Percentiles rank a stretch among this genome's conserved stretches.
These are phyloP conservation scores for Metopolophium dirhodum DNA, from an alignment of 1,140 invertebrate genomes.

Conservation along the genomic window DNA sequence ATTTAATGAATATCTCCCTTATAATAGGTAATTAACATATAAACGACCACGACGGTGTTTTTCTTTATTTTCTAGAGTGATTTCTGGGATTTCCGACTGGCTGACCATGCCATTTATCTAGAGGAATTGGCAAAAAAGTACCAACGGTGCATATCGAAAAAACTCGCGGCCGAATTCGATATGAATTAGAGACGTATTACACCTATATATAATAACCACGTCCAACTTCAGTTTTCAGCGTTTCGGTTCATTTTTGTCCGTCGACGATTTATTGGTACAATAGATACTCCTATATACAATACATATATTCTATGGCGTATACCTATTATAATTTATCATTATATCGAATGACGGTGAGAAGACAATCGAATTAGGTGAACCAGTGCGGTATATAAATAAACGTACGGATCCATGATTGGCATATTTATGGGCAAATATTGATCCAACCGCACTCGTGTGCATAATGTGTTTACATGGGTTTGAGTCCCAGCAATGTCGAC, in stretches of 20 bases:
- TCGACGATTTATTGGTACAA: neutral
- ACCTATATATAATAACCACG: neutral
- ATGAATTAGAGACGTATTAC: neutral
- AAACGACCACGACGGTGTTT: neutral
- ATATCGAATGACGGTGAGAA: neutral
- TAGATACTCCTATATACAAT: too few species aligned
- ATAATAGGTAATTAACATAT: neutral
- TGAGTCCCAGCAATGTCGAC: neutral
- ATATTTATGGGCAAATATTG: neutral
- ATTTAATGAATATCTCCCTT: neutral
- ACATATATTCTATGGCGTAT: too few species aligned
- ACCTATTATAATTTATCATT: neutral
- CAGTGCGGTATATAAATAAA: neutral
- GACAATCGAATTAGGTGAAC: neutral
- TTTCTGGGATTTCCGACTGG: constrained; percentile 9
- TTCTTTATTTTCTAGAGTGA: neutral
- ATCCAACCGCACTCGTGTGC: neutral
- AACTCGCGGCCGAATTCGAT: constrained; percentile 11
- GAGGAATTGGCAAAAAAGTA: constrained; percentile 24
- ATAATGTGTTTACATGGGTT: neutral
- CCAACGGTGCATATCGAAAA: neutral
- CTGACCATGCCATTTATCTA: constrained; percentile 19
- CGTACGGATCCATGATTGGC: neutral
- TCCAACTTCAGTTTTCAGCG: neutral
- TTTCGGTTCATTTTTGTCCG: neutral